phyloP scores from a whole-genome alignment of 2,888 invertebrate species.

The Rotaria magnacalcarata region DNA sequence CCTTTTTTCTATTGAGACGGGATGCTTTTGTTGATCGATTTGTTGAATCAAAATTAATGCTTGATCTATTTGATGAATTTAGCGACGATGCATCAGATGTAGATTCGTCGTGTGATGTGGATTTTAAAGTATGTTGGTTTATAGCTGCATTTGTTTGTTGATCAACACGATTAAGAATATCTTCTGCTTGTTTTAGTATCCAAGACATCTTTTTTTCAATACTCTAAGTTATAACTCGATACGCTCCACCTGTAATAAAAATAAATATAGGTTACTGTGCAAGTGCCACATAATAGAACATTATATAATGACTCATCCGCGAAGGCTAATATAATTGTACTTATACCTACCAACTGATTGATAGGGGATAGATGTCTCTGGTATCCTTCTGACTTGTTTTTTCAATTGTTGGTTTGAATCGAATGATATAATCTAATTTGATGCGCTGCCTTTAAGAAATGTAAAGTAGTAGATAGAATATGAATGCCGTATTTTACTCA shows the following conservation, averaged over 20 bases:
- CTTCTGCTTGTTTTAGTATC: conserved; percentile 33
- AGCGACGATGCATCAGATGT: not conserved
- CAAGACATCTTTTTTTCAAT: not conserved
- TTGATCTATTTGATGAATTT: not conserved
- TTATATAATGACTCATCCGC: not conserved
- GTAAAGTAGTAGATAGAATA: no score
- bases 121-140: not conserved
- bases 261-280: not conserved
- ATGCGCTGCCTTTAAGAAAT: no score
- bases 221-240: not conserved
- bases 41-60: not conserved
- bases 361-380: not conserved
- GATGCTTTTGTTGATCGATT: no score
- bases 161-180: conserved; percentile 34
- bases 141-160: conserved; percentile 24
- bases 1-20: not conserved
- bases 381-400: no score
- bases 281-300: conserved; percentile 29
- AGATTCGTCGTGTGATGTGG: not conserved
- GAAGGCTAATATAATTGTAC: not conserved
- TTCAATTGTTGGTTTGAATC: no score
- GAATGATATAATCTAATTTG: no score
- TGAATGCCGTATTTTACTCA: no score
- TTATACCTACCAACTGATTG: not conserved
- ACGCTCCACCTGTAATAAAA: not conserved